These are phyloP conservation scores for Tipula vernalis DNA, from an alignment of 2,888 invertebrate genomes.

Conservation along the genomic window DNA sequence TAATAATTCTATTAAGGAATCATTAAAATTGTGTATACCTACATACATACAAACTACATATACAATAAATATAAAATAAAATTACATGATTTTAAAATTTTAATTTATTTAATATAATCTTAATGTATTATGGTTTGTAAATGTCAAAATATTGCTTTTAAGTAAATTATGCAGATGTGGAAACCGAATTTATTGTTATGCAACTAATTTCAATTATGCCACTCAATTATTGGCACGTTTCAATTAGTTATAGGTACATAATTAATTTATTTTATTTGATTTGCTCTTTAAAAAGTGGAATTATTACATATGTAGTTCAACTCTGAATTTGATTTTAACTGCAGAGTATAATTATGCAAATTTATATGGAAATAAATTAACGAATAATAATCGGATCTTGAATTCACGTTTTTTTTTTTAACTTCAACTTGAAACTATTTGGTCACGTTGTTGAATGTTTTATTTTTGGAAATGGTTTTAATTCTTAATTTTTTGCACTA, in stretches of 20 bases:
- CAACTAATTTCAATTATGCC: neutral
- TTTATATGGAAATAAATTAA: no score
- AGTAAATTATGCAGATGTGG: neutral
- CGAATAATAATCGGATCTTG: no score
- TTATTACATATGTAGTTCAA: no score
- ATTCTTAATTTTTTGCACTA: no score
- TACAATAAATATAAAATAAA: neutral
- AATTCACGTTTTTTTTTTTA: no score
- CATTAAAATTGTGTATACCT: neutral
- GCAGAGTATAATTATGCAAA: no score
- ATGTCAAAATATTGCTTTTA: neutral
- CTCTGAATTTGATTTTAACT: no score
- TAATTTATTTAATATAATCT: neutral
- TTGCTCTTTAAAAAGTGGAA: no score
- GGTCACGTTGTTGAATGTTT: no score
- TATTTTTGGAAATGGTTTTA: no score
- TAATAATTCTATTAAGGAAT: neutral
- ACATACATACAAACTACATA: neutral
- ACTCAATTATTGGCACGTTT: neutral
- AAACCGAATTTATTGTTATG: no score
- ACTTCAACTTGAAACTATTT: no score
- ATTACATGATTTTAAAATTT: neutral
- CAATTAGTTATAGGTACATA: neutral
- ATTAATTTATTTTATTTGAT: neutral
- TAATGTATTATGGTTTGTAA: neutral